Conservation (phyloP, 2,888 invertebrate species). For the Thelaira solivaga region DNA sequence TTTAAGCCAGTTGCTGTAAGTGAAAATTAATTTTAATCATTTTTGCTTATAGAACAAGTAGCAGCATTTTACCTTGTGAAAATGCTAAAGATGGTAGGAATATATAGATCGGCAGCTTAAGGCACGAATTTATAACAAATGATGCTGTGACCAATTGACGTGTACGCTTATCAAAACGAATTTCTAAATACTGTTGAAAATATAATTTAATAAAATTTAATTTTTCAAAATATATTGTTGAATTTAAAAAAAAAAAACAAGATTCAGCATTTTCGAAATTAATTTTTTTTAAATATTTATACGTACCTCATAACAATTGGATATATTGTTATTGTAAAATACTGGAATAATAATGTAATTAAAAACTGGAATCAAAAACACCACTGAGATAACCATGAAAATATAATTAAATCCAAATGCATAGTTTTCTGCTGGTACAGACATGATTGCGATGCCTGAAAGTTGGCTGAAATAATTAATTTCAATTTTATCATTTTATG, state of each 20-base stretch:
- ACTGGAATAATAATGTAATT: slow-evolving; percentile 77
- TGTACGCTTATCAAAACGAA: slow-evolving; percentile 72
- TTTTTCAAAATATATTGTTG: too few species aligned
- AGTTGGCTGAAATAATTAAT: slow-evolving; percentile 78
- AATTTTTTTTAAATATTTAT: too few species aligned
- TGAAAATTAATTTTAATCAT: slow-evolving; percentile 62
- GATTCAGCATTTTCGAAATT: too few species aligned
- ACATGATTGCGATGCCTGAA: slow-evolving; percentile 79
- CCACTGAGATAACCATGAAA: slow-evolving; percentile 75
- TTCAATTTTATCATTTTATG: too few species aligned
- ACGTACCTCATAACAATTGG: slow-evolving; percentile 78
- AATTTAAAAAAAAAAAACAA: too few species aligned
- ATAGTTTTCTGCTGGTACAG: slow-evolving; percentile 79
- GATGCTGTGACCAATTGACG: slow-evolving; percentile 71
- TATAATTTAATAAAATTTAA: not conserved
- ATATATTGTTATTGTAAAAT: slow-evolving; percentile 78
- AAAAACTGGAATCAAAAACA: slow-evolving; percentile 72
- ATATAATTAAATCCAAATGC: slow-evolving; percentile 78
- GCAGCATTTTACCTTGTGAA: slow-evolving; percentile 72
- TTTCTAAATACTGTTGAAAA: slow-evolving; percentile 72
- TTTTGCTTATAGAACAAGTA: not conserved
- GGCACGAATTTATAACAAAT: slow-evolving; percentile 70
- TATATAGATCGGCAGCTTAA: slow-evolving; percentile 73
- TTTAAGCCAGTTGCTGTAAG: slow-evolving; percentile 79
- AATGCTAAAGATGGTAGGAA: slow-evolving; percentile 75